phyloP scores from a whole-genome alignment of 2,113 vertebrate species.

The Rhineura floridana region DNA sequence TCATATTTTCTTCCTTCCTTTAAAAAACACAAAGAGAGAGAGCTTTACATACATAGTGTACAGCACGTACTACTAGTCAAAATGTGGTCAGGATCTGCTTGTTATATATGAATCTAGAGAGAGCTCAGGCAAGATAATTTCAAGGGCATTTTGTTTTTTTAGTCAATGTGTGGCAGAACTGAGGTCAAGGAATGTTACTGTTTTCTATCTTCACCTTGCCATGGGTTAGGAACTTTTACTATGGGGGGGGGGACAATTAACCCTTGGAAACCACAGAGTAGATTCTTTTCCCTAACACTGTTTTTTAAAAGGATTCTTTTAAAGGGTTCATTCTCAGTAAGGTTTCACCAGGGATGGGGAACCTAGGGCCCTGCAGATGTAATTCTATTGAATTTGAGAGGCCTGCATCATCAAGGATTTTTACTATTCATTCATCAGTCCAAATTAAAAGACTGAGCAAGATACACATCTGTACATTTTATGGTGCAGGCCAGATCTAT shows the following conservation, averaged over 20 bases:
- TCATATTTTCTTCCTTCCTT: slow-evolving; percentile 19
- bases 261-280: neutral
- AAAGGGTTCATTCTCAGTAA: neutral
- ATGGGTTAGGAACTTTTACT: neutral
- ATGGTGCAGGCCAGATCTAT: no score
- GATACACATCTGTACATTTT: no score
- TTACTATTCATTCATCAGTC: no score
- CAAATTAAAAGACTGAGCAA: no score
- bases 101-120: neutral
- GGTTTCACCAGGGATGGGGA: neutral
- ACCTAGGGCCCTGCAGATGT: no score
- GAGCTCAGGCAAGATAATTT: slow-evolving; percentile 29
- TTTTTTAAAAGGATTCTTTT: neutral
- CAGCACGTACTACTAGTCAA: slow-evolving; percentile 24
- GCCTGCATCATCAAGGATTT: no score
- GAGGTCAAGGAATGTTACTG: slow-evolving; percentile 3
- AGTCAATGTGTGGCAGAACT: slow-evolving; percentile 21
- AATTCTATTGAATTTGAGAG: no score
- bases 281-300: neutral
- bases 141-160: neutral
- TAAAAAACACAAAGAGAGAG: neutral
- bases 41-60: neutral
- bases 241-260: neutral
- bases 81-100: slow-evolving; percentile 15
- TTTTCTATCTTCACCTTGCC: slow-evolving; percentile 24